Base-by-base conservation (phyloP, 2,797 vertebrate species). In the Nannoperca australis region DNA sequence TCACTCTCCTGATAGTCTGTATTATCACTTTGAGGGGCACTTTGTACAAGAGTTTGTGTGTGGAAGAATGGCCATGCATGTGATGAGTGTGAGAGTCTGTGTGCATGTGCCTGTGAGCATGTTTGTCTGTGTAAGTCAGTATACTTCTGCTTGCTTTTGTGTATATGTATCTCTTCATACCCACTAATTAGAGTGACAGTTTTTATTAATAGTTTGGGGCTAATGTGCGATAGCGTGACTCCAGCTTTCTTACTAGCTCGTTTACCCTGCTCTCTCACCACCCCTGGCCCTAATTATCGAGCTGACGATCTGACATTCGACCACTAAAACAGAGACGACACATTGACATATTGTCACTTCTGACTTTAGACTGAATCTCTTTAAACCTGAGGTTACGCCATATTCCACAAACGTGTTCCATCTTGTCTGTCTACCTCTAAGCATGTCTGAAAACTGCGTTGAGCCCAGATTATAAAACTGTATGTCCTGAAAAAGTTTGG, bases 151-250 rank as follows among this genome's bases (percentile, higher is more conserved):
- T 64, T 73, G 62, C 51, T 63, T 85, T 73, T 84, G 73, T 85
- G 70, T 79, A 42, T 63, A 65, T 80, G 54, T 78, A 64, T 91
- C 72, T 76, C 47, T 78, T 78, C 83, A 86, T 83, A 77, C 73
- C 70, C 86, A 32, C 78, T 93, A 92, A 93, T 94, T 92, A 91
- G 83, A 93, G 45, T 88, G 91, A 93, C 93, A 91, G 70, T 83
- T 89, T 92, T 87, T 93, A 91, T 92, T 90, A 92, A 93, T 91
- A 90, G 86, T 91, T 90, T 82, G 58, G 79, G 71, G 80, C 87
- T 92, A 86, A 89, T 86, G 87, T 89, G 83, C 9, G 42, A 92
- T 88, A 85, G 91, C 78, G 62, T 83, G 85, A 86, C 87, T 89
- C 67, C n/a, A 30, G 81, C 70, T 77, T 80, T 73, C 61, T 83